Conservation (phyloP, 2,113 vertebrate species). For the Petaurus breviceps region DNA sequence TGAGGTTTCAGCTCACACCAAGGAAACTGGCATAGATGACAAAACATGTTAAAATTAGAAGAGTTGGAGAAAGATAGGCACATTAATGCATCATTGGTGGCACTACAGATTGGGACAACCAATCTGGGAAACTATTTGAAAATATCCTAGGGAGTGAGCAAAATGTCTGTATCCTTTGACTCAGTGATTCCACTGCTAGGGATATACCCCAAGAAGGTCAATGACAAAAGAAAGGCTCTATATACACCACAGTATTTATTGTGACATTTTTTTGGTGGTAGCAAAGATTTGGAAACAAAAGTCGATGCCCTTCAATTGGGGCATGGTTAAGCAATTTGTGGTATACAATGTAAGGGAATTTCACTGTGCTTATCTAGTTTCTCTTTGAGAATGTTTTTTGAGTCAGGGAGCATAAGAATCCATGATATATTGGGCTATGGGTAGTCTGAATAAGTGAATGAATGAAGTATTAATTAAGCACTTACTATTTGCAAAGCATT, state of each 20-base stretch:
- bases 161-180: not conserved
- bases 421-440: not conserved
- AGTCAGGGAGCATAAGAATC: not conserved
- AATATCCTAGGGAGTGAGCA: not conserved
- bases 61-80: not conserved
- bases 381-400: not conserved
- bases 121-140: not conserved
- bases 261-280: not conserved
- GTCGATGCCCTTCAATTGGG: not conserved
- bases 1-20: not conserved
- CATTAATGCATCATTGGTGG: not conserved
- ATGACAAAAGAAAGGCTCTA: not conserved
- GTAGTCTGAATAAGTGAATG: not conserved
- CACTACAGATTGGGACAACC: not conserved
- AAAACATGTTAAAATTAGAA: not conserved
- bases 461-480: not conserved
- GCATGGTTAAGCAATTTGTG: not conserved
- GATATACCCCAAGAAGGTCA: not conserved
- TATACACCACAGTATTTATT: not conserved
- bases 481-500: not conserved
- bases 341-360: not conserved
- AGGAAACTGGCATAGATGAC: not conserved
- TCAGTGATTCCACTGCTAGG: not conserved
- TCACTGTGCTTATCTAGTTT: not conserved
- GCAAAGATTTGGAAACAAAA: not conserved